Evolutionary conservation across 2,797 vertebrate genomes (phyloP), one percentile per base, ranked within the genome.

Genomic region (Spea hammondii): DNA sequence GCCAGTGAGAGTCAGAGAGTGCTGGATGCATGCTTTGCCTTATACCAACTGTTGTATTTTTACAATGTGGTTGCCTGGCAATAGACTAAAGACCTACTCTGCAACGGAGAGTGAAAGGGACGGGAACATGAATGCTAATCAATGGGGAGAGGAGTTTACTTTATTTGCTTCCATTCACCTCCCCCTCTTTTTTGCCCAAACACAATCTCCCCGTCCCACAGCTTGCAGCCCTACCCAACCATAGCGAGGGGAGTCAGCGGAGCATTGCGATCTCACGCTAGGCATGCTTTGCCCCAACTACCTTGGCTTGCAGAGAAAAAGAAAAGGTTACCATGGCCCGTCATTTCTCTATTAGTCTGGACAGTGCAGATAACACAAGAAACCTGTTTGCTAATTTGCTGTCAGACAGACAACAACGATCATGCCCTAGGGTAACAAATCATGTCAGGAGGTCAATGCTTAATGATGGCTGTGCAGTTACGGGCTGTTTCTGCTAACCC

Each of bases 51-150:
- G 80, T 78, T 82, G 75, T 72, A 82, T 75, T 77, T 80, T 82
- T 78, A 82, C 80, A 74, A 82, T 77, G 65, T 51, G 75, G 80
- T 82, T 82, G 80, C 80, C 73, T 82, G 75, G 80, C 80, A 82
- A 82, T 82, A 59, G 69, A 17, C 62, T 82, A 74, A 82, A 82
- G 70, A 45, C 80, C 68, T 73, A 74, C 70, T 62, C 79, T 62
- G 69, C 80, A 78, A 65, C 70, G 78, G 69, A 17, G 68, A 77
- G 32, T 32, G 75, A 13, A 70, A 64, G 57, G 73, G 65, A 68
- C 54, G 64, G 55, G 62, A 70, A 74, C 65, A 65, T 3, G 32
- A 54, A 82, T 82, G 80, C 75, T 74, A 82, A 82, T 77, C 70
- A 74, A 70, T 83, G 55, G 48, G 71, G 70, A 74, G 74, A 82